Base-by-base conservation (phyloP, 2,888 invertebrate species). In the Drosophila nigricruria region DNA sequence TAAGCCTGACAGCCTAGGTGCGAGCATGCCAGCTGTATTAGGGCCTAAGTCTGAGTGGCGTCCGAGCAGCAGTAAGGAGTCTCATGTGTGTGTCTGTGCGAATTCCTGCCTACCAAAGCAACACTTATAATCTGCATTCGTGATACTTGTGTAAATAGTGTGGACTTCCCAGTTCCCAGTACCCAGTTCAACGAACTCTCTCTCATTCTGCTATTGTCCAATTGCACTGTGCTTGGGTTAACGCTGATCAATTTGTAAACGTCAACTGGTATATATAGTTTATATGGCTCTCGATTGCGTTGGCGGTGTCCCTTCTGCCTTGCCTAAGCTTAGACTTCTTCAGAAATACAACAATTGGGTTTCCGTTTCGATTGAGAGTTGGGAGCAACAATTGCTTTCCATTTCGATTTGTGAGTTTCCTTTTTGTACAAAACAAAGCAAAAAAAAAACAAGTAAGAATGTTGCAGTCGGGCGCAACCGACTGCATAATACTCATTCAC, bases 21-120 rank as follows among this genome's bases (percentile, higher is more conserved):
- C 27, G 30, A 49, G 47, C 47, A 49, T 49, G 47, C 12, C 27
- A 49, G 12, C 27, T 18, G 27, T 49, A 30, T 49, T 30, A 49
- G n/a, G 12, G 18, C 32, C 32, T 18, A 49, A 14, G 30, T 30
- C 30, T 10, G 45, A 27, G n/a, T 25, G 25, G 0, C 25, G n/a
- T 16, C 5, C 25, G 23, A 43, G 16, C 25, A n/a, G 8, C 45
- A 25, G 45, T 4, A 45, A 27, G 9, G 0, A 25, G 9, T 25
- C 25, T 14, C 2, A n/a, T 3, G 1, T 1, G 43, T 14, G 38
- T 14, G 40, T 5, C 5, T 40, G 18, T 49, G 12, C 18, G 3
- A 12, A 18, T 18, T 49, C 12, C 18, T 30, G 47, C 30, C 47
- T 30, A 12, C 30, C 27, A 30, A 9, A 5, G 47, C 12, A 1